Percentiles rank a stretch among this genome's conserved stretches.
Evolutionary conservation across 23 tunicate genomes (phyloP).

Genomic region (Styela clava): DNA sequence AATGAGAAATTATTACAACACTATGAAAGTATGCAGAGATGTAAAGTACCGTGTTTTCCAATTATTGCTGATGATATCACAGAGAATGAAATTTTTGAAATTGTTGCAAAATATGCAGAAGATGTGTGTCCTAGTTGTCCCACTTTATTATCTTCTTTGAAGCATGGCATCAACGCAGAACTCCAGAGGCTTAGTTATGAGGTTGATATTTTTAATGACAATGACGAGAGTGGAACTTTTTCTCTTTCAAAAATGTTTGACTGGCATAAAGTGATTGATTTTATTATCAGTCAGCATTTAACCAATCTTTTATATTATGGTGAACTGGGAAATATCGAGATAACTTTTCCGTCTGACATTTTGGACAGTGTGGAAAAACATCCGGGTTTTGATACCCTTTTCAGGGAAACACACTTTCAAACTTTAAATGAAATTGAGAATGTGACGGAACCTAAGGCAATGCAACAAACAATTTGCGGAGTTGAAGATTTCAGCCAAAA

Average conservation of each 20-base stretch:
- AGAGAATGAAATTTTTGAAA: not conserved
- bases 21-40: not conserved
- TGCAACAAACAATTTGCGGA: too few relatives aligned
- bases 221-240: not conserved
- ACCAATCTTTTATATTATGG: constrained; percentile 1
- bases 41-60: constrained; percentile 21
- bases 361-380: constrained; percentile 13
- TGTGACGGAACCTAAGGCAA: not conserved
- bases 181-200: not conserved
- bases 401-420: not conserved
- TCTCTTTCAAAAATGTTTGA: not conserved
- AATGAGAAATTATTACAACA: not conserved
- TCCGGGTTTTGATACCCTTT: not conserved
- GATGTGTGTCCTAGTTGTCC: constrained; percentile 14
- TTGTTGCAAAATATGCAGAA: constrained; percentile 3
- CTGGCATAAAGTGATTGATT: constrained; percentile 20
- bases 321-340: not conserved
- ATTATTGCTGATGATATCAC: not conserved
- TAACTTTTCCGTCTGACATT: constrained; percentile 1
- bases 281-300: constrained; percentile 14
- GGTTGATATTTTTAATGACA: not conserved
- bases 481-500: too few relatives aligned
- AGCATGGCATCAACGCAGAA: not conserved
- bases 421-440: not conserved
- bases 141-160: not conserved